Evolutionary conservation across 2,113 vertebrate species (phyloP).

Genomic region (Budorcas taxicolor): DNA sequence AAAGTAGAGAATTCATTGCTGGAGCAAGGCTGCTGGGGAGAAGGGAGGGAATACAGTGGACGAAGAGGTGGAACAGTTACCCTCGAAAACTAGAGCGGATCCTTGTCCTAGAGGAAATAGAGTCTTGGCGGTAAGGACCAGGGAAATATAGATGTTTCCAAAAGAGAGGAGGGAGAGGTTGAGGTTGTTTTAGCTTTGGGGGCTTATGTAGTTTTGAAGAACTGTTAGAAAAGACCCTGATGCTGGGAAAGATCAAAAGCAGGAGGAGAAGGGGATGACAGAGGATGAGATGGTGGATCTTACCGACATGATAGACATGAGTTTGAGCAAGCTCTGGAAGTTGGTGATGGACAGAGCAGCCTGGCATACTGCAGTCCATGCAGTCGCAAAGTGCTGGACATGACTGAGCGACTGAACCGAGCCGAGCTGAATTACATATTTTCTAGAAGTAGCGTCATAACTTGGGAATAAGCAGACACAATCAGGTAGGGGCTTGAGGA

Average conservation of each 20-base stretch:
- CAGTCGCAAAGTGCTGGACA: neutral
- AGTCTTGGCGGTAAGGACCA: neutral
- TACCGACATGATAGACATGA: neutral
- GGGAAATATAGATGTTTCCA: neutral
- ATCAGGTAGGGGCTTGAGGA: neutral
- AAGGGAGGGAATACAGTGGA: neutral
- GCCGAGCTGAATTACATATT: neutral
- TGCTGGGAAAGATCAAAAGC: neutral
- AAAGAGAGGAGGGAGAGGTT: neutral
- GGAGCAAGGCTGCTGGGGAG: neutral
- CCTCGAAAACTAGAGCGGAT: neutral
- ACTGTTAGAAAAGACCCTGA: neutral
- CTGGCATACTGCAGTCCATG: neutral
- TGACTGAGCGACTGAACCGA: neutral
- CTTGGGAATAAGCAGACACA: neutral
- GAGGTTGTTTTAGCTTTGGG: neutral
- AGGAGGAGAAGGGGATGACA: neutral
- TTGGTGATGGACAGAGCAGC: neutral
- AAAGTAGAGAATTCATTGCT: neutral
- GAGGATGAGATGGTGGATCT: neutral
- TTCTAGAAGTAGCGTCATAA: neutral
- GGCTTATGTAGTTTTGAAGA: neutral
- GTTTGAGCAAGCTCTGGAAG: neutral
- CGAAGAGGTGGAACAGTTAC: fast-evolving
- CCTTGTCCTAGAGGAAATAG: neutral